Percentiles rank a stretch among this genome's conserved stretches.
Conservation (phyloP, 1,140 invertebrate genomes). For the Scaptomyza hsui region DNA sequence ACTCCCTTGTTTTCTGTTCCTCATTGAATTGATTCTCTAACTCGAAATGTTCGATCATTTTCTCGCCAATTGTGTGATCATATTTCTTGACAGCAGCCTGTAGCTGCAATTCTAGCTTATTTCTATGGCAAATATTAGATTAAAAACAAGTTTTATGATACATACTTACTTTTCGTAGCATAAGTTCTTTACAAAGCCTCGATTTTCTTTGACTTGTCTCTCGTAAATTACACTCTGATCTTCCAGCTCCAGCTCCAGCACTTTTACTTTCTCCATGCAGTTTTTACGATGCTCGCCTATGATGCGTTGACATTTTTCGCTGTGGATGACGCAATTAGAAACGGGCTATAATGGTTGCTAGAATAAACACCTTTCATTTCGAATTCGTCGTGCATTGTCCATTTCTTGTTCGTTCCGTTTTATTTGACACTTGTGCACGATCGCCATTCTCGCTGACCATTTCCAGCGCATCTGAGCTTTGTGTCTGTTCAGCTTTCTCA, state of each 20-base stretch:
- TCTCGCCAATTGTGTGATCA: constrained; percentile 20
- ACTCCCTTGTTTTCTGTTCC: neutral
- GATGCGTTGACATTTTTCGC: constrained; percentile 4
- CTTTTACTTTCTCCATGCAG: neutral
- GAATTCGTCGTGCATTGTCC: constrained; percentile 2
- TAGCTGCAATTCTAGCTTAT: constrained; percentile 10
- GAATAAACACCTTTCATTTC: constrained; percentile 11
- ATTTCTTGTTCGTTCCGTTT: neutral
- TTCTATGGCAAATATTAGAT: constrained; percentile 3
- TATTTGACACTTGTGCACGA: constrained; percentile 9
- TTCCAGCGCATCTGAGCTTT: neutral
- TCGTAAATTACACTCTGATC: neutral
- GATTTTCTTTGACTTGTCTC: neutral
- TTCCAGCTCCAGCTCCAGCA: constrained; percentile 16
- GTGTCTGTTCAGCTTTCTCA: neutral
- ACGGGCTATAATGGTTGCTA: too few relatives aligned
- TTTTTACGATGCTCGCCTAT: constrained; percentile 1
- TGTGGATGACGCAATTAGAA: neutral
- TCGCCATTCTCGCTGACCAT: neutral
- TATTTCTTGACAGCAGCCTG: constrained; percentile 19
- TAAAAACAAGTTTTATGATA: neutral
- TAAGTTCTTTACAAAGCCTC: neutral
- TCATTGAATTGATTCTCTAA: neutral
- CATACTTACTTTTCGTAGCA: constrained; percentile 27
- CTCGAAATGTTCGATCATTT: constrained; percentile 8